Conservation (phyloP, 2,888 invertebrate species). For the Oligia fasciuncula region DNA sequence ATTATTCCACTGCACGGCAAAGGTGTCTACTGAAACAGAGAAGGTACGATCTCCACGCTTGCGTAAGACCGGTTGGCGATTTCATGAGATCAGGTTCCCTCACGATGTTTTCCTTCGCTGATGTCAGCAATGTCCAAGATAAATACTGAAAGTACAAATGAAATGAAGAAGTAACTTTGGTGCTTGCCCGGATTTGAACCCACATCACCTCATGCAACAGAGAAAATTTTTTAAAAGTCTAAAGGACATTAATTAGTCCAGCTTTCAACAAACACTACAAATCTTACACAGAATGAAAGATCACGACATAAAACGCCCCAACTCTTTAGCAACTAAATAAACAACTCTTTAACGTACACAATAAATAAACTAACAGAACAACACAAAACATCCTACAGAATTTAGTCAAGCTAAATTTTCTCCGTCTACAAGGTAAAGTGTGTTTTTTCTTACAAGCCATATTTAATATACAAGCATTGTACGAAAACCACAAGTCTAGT, state of each 20-base stretch:
- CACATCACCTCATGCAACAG: background rate
- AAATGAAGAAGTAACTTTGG: background rate
- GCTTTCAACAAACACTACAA: slow-evolving; percentile 2
- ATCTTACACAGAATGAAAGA: slow-evolving; percentile 24
- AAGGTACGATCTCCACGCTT: background rate
- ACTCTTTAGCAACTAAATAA: slow-evolving; percentile 43
- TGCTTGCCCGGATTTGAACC: background rate
- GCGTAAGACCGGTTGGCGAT: background rate
- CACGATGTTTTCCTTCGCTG: background rate
- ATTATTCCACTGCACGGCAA: background rate
- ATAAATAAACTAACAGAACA: slow-evolving; percentile 45
- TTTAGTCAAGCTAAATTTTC: background rate
- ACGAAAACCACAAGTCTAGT: background rate
- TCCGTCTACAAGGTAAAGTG: background rate
- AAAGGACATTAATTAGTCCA: background rate
- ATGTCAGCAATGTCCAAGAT: background rate
- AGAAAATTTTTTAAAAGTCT: background rate
- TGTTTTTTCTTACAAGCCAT: background rate
- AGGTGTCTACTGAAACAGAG: background rate
- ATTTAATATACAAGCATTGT: background rate
- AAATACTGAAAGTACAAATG: background rate
- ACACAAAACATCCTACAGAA: slow-evolving; percentile 1
- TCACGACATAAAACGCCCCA: slow-evolving; percentile 5
- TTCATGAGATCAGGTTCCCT: background rate
- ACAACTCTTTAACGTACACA: slow-evolving; percentile 35